phyloP scores from a whole-genome alignment of 2,888 invertebrate species.

The Exephanes ischioxanthus region DNA sequence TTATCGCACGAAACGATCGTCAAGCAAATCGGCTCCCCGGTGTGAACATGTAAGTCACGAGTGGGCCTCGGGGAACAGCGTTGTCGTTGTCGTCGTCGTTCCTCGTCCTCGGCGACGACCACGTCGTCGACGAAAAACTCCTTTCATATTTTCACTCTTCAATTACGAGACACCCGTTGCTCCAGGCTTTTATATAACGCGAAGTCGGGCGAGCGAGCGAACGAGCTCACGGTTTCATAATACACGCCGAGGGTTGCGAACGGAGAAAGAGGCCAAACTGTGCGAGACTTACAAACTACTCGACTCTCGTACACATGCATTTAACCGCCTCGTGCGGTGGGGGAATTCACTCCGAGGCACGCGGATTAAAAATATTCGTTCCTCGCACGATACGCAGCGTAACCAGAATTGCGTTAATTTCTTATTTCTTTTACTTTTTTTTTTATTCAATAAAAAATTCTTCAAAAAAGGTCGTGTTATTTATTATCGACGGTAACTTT shows the following conservation, averaged over 20 bases:
- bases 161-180: slow-evolving; percentile 62
- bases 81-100: slow-evolving; percentile 36
- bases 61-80: slow-evolving; percentile 8
- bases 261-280: slow-evolving; percentile 61
- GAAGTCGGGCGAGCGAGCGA: slow-evolving; percentile 62
- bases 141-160: slow-evolving; percentile 69
- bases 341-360: slow-evolving; percentile 24
- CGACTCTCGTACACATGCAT: slow-evolving; percentile 18
- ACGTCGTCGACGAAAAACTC: slow-evolving; percentile 62
- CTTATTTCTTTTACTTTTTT: neutral
- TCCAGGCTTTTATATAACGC: slow-evolving; percentile 63
- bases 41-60: slow-evolving; percentile 34
- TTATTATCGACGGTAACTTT: neutral
- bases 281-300: slow-evolving; percentile 43
- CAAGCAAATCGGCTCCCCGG: slow-evolving; percentile 30
- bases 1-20: slow-evolving; percentile 43
- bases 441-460: neutral
- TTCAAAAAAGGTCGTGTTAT: no score
- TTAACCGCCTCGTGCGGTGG: slow-evolving; percentile 1
- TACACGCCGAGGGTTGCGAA: slow-evolving; percentile 68
- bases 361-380: slow-evolving; percentile 39
- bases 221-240: slow-evolving; percentile 71
- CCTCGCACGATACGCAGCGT: neutral
- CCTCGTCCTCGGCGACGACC: slow-evolving; percentile 34
- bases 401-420: neutral